Base-by-base conservation (phyloP, 2,797 vertebrate genomes). In the Anabacerthia variegaticeps region DNA sequence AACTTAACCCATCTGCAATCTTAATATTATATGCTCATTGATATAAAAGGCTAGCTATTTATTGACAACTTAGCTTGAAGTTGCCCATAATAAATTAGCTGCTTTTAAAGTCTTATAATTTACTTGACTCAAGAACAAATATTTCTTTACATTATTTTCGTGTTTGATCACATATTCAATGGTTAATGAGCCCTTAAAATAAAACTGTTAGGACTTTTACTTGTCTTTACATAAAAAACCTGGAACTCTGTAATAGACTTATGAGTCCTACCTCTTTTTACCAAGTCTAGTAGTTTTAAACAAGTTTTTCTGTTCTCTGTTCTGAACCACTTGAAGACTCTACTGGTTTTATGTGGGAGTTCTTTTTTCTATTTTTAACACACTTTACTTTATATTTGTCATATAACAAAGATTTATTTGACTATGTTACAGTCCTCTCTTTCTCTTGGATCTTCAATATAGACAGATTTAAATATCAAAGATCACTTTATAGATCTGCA, bases 261-360 rank as follows among this genome's bases (percentile, higher is more conserved):
- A 24, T 2, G 16, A 69, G 22, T 34, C 39, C 39, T 67, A 37
- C 6, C 10, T 51, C 14, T 44, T 65, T 74, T 78, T 66, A 14
- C 27, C 26, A 68, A 7, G 23, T 39, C 11, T 65, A 46, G 18
- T 3, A 56, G 23, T 34, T 72, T 86, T 37, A 67, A 34, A 10
- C 7, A 74, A 59, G 24, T 43, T 67, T 71, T n/a, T 52, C 54
- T 76, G 21, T 13, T 76, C 27, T 43, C 30, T 16, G 11, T 59
- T 62, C 26, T 59, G 26, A 67, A 54, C 11, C 11, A 27, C 24
- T 72, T 66, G 32, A 5, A 54, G 7, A 9, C 19, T 66, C 10
- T 41, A 26, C 8, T 46, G 30, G 2, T n/a, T 52, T 41, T 24
- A 13, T 1, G 2, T 30, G 23, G 23, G 19, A 14, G 4, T 4